These are phyloP conservation scores for Euglossa dilemma DNA, from an alignment of 1,140 invertebrate genomes.

Conservation along the genomic window DNA sequence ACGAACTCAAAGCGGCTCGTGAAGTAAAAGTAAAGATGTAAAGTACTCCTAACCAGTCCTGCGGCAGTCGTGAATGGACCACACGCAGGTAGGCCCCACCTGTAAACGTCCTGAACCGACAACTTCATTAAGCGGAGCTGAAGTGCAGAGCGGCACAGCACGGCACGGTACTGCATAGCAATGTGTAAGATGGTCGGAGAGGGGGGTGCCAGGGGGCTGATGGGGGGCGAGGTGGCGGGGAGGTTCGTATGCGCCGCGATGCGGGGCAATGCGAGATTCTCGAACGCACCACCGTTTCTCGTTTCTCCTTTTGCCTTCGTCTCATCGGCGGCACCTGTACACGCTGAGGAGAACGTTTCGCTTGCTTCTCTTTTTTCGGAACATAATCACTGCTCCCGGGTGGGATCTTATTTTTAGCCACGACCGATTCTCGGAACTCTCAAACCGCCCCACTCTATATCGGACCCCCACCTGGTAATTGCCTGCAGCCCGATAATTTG, in stretches of 20 bases:
- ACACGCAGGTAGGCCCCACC: constrained; percentile 80
- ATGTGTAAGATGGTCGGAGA: neutral
- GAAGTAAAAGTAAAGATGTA: constrained; percentile 69
- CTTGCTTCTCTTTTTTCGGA: constrained; percentile 75
- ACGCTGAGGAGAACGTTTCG: constrained; percentile 65
- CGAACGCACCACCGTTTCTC: constrained; percentile 35
- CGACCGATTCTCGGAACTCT: constrained; percentile 78
- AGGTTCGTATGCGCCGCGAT: constrained; percentile 28
- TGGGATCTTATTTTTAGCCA: constrained; percentile 81
- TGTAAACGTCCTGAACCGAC: constrained; percentile 81
- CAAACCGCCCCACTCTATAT: constrained; percentile 64
- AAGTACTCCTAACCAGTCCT: constrained; percentile 77
- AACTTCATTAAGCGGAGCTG: constrained; percentile 81
- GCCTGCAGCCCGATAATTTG: constrained; percentile 77
- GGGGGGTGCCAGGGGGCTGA: no score
- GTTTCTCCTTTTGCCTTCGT: constrained; percentile 53
- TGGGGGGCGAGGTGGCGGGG: neutral
- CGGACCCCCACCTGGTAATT: constrained; percentile 75
- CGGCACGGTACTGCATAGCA: constrained; percentile 21
- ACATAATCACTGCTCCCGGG: constrained; percentile 80
- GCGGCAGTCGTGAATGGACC: constrained; percentile 79
- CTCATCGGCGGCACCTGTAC: constrained; percentile 63
- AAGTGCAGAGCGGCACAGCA: constrained; percentile 46
- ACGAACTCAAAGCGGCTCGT: neutral
- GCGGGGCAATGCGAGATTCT: constrained; percentile 51